A percentile compares a stretch with the other conserved stretches of the same genome.
Conservation (phyloP, 1,140 invertebrate species). For the Caenorhabditis briggsae region DNA sequence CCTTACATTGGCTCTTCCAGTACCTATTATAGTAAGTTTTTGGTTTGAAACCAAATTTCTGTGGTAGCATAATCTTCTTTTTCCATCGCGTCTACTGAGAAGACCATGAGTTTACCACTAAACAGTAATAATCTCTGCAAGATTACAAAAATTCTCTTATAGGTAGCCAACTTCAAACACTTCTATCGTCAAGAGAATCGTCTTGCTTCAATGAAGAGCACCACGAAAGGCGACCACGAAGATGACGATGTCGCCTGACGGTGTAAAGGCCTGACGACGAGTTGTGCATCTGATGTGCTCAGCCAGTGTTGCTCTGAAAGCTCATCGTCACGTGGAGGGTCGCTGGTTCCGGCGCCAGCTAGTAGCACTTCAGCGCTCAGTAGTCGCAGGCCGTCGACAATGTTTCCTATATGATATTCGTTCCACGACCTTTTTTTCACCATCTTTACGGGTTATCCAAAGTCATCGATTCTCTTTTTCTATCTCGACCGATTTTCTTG, state of each 20-base stretch:
- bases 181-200: slow-evolving; percentile 77
- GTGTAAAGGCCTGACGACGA: slow-evolving; percentile 53
- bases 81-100: too few species aligned
- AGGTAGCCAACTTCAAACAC: slow-evolving; percentile 77
- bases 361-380: slow-evolving; percentile 9
- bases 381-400: slow-evolving; percentile 42
- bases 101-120: too few species aligned
- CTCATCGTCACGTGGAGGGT: slow-evolving; percentile 32
- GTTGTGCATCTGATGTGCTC: slow-evolving; percentile 22
- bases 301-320: slow-evolving; percentile 20
- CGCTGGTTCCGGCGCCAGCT: background rate
- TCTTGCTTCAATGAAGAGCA: slow-evolving; percentile 71
- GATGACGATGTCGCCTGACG: slow-evolving; percentile 50
- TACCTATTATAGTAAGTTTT: slow-evolving; percentile 93
- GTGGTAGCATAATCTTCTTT: too few species aligned
- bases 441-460: background rate
- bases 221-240: slow-evolving; percentile 58
- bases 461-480: slow-evolving; percentile 36
- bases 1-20: slow-evolving; percentile 90
- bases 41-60: slow-evolving; percentile 77
- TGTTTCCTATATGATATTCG: slow-evolving; percentile 2
- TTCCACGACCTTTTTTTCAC: background rate
- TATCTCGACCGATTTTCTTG: background rate
- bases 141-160: background rate
- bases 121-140: too few species aligned